Conservation (phyloP, 53 echinoderm and acorn worm genomes). For the Paelopatides confundens region DNA sequence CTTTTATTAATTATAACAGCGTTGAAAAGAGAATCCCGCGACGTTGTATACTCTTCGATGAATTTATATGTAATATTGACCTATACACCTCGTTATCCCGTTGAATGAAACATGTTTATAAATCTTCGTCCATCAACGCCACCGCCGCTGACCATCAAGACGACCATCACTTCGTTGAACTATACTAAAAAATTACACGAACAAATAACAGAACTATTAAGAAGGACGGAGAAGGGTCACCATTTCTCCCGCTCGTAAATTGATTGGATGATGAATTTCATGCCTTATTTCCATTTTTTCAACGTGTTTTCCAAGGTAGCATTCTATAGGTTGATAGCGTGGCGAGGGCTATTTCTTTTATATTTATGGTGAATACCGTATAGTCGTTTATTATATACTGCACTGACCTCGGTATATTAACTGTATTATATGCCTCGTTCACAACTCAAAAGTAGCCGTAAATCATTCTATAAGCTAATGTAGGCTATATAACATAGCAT, state of each 20-base stretch:
- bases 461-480: neutral
- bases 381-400: neutral
- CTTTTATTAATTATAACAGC: too few species aligned
- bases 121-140: neutral
- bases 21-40: too few species aligned
- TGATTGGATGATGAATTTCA: neutral
- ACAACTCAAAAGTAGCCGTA: neutral
- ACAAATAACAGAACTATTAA: too few species aligned
- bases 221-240: neutral
- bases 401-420: neutral
- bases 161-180: neutral
- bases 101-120: conserved; percentile 1
- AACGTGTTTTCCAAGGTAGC: neutral
- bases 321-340: neutral
- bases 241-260: neutral
- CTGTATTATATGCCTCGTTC: neutral
- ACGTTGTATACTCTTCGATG: too few species aligned
- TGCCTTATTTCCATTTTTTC: neutral
- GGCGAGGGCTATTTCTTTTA: neutral
- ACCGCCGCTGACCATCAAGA: too few species aligned
- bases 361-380: conserved; percentile 1
- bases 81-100: neutral
- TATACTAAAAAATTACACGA: too few species aligned
- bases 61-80: neutral
- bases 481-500: too few species aligned